These are phyloP conservation scores for Ceratina australensis DNA, from an alignment of 1,140 invertebrate species.

Conservation along the genomic window DNA sequence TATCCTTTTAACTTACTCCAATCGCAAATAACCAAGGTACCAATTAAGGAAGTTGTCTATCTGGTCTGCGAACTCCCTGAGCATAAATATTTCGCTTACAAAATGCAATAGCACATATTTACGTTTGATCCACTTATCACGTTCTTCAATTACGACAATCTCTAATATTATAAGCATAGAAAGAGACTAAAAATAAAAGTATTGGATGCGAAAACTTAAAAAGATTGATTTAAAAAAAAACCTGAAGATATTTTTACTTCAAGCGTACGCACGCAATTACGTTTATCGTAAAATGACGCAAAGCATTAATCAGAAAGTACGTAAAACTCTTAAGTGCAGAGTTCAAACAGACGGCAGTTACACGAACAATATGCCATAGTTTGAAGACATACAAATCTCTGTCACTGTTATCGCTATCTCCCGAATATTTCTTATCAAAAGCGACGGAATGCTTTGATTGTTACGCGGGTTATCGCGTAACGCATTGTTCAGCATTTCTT, in stretches of 20 bases:
- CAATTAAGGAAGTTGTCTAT: conserved; percentile 10
- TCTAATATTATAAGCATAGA: no score
- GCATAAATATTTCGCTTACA: neutral
- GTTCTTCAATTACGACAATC: no score
- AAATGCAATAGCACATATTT: neutral
- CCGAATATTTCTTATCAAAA: conserved; percentile 18
- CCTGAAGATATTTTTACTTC: neutral
- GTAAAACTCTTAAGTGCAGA: neutral
- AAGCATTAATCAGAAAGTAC: neutral
- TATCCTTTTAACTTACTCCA: neutral
- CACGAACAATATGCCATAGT: neutral
- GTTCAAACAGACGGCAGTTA: neutral
- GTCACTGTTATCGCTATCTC: neutral
- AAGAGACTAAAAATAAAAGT: no score
- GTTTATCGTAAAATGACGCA: conserved; percentile 6
- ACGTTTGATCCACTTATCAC: no score
- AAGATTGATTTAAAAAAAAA: neutral
- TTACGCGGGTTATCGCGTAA: neutral
- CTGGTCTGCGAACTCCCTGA: neutral
- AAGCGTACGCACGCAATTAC: neutral
- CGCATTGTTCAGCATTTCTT: neutral
- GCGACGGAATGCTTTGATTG: neutral
- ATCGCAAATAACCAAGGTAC: neutral
- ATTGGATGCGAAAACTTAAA: no score
- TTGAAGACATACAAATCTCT: neutral